Percentiles rank a stretch among this genome's conserved stretches.
Conservation (phyloP, 2,797 vertebrate genomes). For the Knipowitschia caucasica region DNA sequence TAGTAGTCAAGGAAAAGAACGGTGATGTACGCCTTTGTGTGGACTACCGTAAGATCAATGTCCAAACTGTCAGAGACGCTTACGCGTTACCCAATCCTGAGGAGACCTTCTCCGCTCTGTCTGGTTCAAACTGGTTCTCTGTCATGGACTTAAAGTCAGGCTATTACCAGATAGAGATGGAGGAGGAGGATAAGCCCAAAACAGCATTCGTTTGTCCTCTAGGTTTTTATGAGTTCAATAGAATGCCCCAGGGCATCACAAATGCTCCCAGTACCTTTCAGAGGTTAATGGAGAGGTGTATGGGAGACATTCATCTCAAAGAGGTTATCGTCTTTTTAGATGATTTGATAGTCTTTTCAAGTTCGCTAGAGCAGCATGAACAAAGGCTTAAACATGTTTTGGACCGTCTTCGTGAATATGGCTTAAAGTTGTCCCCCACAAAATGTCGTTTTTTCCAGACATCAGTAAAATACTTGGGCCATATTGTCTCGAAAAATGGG, state of each 20-base stretch:
- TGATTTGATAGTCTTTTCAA: slow-evolving; percentile 16
- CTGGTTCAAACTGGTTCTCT: background rate
- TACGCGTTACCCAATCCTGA: background rate
- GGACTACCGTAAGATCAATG: slow-evolving; percentile 9
- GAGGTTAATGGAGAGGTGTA: slow-evolving; percentile 8
- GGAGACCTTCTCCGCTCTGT: background rate
- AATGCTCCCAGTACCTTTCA: too few relatives aligned
- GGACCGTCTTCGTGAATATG: background rate
- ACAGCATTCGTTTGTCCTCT: too few relatives aligned
- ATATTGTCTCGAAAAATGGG: background rate
- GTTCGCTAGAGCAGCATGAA: slow-evolving; percentile 15
- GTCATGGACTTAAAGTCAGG: slow-evolving; percentile 12
- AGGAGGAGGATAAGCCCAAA: too few relatives aligned
- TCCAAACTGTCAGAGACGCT: background rate
- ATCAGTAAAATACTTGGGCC: background rate
- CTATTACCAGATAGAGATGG: too few relatives aligned
- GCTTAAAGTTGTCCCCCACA: background rate
- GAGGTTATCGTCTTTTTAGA: slow-evolving; percentile 17
- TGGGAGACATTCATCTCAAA: slow-evolving; percentile 11
- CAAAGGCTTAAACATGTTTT: slow-evolving; percentile 10
- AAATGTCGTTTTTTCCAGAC: slow-evolving; percentile 6
- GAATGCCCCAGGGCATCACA: too few relatives aligned
- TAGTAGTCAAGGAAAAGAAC: slow-evolving; percentile 12
- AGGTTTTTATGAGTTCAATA: too few relatives aligned
- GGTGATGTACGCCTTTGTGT: slow-evolving; percentile 14